A percentile compares a stretch with the other conserved stretches of the same genome.
phyloP scores from a whole-genome alignment of 2,797 vertebrate species.

The Coregonus ussuriensis region DNA sequence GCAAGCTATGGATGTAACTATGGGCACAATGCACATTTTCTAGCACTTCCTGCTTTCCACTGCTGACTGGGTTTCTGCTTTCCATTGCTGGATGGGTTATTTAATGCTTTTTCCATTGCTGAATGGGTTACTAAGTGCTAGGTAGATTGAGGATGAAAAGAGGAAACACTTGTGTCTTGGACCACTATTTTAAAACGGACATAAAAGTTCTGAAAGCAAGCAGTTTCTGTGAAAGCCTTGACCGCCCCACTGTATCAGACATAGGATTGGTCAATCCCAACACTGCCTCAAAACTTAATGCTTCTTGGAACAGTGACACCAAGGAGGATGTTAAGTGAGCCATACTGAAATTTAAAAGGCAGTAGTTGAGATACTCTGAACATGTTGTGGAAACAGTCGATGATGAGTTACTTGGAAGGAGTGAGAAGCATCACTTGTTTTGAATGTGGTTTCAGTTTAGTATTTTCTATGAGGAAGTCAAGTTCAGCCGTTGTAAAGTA shows the following conservation, averaged over 20 bases:
- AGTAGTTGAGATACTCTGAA: not conserved
- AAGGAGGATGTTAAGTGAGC: too few relatives aligned
- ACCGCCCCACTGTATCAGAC: not conserved
- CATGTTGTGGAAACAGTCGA: not conserved
- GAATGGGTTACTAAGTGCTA: not conserved
- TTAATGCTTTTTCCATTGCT: too few relatives aligned
- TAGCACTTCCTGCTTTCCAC: constrained; percentile 5
- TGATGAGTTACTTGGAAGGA: not conserved
- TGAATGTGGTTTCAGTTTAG: not conserved
- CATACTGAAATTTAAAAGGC: not conserved
- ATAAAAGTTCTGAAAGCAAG: not conserved
- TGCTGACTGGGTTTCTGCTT: not conserved
- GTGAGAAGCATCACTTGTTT: not conserved
- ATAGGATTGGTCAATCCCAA: not conserved
- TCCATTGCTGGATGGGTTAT: too few relatives aligned
- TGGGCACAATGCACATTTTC: not conserved
- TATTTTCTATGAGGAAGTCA: not conserved
- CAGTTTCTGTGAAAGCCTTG: not conserved
- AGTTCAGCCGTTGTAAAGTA: not conserved
- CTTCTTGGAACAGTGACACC: not conserved
- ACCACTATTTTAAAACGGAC: not conserved
- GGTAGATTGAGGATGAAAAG: not conserved
- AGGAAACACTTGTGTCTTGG: not conserved
- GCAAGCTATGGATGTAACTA: not conserved
- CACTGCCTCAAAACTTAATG: not conserved